Evolutionary conservation across 2,797 vertebrate species (phyloP), one percentile per base, ranked within the genome.

Genomic region (Microcaecilia unicolor): DNA sequence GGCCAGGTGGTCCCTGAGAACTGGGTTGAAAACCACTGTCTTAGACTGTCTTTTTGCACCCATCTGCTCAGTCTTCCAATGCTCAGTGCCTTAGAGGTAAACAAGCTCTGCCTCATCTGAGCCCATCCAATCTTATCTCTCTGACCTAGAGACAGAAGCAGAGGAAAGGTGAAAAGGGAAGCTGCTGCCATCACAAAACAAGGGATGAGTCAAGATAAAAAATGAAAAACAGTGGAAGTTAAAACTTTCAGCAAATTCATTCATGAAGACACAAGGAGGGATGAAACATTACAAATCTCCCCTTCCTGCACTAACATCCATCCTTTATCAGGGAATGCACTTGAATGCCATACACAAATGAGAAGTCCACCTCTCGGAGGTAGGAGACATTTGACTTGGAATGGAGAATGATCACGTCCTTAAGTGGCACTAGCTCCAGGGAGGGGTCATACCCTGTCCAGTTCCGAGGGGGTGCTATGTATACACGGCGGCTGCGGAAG

Each of bases 401-500:
- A 1, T 4, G 26, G 14, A 26, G n/a, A n/a, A n/a, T n/a, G n/a
- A n/a, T n/a, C n/a, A n/a, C n/a, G n/a, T n/a, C n/a, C n/a, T n/a
- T n/a, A n/a, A n/a, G n/a, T 9, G 2, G 16, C 1, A 22, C 48
- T 88, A 98, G 76, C 90, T 94, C 94, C n/a, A 94, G 98, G 44
- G 74, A 90, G 21, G 81, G 74, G 28, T 97, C 90, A 2, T 97
- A 97, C 10, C 85, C 87, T 1, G 42, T 78, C 92, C 93, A 97
- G 37, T 86, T 87, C 11, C 81, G 56, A 1, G 90, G 90, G 0
- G 92, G 93, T 0, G 90, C 88, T 28, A 98, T 55, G 50, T 88
- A 91, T n/a, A 97, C 84, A 28, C 92, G 81, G 2, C 90, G 80
- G 1, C 95, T 90, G 0, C 88, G 79, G 18, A 85, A 84, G 6